These are phyloP conservation scores for Conchocele bisecta DNA, from an alignment of 2,888 invertebrate genomes.

Conservation along the genomic window DNA sequence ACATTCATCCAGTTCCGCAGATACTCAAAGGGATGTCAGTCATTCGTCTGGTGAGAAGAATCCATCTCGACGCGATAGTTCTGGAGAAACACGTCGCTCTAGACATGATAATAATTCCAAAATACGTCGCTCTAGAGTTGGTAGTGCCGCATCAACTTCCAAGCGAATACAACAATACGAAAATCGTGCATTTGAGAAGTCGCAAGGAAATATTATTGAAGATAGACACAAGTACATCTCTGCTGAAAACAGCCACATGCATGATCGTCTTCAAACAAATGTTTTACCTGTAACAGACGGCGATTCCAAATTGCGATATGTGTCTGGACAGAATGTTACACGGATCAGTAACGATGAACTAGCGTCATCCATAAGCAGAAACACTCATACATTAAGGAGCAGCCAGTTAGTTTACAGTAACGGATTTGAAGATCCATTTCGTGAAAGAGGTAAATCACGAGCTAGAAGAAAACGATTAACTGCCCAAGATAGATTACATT, in stretches of 20 bases:
- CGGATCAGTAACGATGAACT: conserved; percentile 54
- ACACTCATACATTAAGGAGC: conserved; percentile 66
- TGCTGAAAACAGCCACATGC: too few relatives aligned
- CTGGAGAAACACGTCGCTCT: too few relatives aligned
- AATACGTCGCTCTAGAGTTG: too few relatives aligned
- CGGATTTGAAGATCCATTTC: conserved; percentile 55
- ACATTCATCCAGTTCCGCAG: background rate
- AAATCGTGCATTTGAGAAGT: conserved; percentile 45
- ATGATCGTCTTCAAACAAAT: too few relatives aligned
- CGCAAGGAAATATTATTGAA: conserved; percentile 46
- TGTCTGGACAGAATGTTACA: background rate
- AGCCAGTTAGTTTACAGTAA: conserved; percentile 28
- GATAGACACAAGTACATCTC: too few relatives aligned
- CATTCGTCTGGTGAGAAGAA: background rate
- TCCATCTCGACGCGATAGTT: background rate
- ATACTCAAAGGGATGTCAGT: background rate
- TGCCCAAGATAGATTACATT: too few relatives aligned
- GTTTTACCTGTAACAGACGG: too few relatives aligned
- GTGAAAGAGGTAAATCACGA: conserved; percentile 32
- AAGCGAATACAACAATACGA: conserved; percentile 33
- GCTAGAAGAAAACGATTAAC: too few relatives aligned
- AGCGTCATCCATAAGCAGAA: conserved; percentile 62
- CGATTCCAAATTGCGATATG: background rate
- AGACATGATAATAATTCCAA: too few relatives aligned
- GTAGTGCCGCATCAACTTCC: background rate